phyloP scores from a whole-genome alignment of 2,113 vertebrate species.

The Leptobrachium leishanense region DNA sequence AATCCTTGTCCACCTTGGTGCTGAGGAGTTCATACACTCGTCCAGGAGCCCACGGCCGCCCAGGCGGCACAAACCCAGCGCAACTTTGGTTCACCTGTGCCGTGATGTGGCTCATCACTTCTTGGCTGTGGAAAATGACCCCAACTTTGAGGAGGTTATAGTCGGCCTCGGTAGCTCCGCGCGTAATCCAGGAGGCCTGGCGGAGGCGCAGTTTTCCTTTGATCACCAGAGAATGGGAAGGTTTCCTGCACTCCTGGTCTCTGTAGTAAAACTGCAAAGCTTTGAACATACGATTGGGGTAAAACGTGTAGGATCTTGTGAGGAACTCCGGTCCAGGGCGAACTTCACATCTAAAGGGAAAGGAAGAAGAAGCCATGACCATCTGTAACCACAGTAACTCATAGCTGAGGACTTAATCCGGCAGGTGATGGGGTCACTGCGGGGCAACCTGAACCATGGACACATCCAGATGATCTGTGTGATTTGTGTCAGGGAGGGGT shows the following conservation, averaged over 20 bases:
- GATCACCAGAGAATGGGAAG: conserved; percentile 82
- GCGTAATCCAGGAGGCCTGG: conserved; percentile 88
- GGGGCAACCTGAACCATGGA: too few species aligned
- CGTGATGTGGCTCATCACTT: conserved; percentile 64
- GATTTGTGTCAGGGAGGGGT: too few species aligned
- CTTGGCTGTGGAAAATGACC: conserved; percentile 78
- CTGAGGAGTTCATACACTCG: conserved; percentile 78
- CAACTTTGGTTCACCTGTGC: conserved; percentile 69
- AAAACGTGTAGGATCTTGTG: conserved; percentile 83
- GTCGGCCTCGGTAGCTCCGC: conserved; percentile 79
- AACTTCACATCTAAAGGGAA: conserved; percentile 79
- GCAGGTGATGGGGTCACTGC: too few species aligned
- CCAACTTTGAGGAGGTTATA: conserved; percentile 84
- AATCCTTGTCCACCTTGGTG: conserved; percentile 65
- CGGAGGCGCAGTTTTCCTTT: conserved; percentile 80
- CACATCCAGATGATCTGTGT: too few species aligned
- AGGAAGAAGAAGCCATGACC: background rate
- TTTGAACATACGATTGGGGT: conserved; percentile 78
- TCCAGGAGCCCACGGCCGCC: conserved; percentile 63
- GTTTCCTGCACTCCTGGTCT: conserved; percentile 75
- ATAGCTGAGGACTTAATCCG: too few species aligned
- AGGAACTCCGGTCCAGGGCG: conserved; percentile 88
- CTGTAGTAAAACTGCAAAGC: conserved; percentile 85
- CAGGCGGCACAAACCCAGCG: conserved; percentile 52
- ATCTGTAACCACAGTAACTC: background rate